Evolutionary conservation across 2,113 vertebrate genomes (phyloP).

Genomic region (Ciconia maguari): DNA sequence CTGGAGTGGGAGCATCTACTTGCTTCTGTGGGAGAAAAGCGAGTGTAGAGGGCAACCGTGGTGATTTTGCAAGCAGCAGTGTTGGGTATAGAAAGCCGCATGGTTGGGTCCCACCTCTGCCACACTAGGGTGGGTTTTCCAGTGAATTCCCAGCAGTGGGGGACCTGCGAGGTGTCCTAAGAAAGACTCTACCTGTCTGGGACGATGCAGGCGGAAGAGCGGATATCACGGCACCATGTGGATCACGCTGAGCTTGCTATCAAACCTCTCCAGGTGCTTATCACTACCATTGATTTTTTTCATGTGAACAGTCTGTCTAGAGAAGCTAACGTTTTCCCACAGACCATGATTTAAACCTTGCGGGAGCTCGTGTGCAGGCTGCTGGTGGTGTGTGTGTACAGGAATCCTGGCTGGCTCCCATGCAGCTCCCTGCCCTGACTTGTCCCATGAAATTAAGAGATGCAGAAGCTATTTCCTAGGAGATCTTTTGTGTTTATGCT

Average conservation of each 20-base stretch:
- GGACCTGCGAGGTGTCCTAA: background rate
- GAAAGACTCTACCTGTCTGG: background rate
- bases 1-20: background rate
- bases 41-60: background rate
- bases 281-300: background rate
- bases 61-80: background rate
- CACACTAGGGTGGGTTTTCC: background rate
- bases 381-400: background rate
- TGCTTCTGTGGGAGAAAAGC: background rate
- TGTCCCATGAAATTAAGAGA: conserved; percentile 15
- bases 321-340: background rate
- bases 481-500: background rate
- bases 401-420: conserved; percentile 21
- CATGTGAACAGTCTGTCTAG: background rate
- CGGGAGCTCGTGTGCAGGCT: background rate
- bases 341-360: background rate
- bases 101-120: background rate
- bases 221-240: background rate
- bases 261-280: background rate
- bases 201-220: background rate
- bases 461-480: conserved; percentile 27
- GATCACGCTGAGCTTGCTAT: background rate
- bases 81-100: background rate
- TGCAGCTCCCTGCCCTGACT: background rate
- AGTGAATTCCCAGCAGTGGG: background rate